These are phyloP conservation scores for Spisula solida DNA, from an alignment of 2,888 invertebrate species.

Conservation along the genomic window DNA sequence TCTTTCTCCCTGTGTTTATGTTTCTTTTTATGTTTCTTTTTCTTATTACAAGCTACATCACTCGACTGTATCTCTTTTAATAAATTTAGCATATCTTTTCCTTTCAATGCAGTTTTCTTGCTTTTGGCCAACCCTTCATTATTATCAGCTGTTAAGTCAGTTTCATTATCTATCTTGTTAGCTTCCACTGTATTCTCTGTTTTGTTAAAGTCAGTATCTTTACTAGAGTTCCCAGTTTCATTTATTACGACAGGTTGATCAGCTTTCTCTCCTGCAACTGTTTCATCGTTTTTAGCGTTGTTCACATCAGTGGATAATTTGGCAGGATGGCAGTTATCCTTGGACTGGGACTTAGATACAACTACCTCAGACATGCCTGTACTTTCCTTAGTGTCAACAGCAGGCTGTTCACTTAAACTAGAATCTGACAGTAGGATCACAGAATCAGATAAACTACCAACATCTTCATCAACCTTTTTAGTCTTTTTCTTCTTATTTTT, in stretches of 20 bases:
- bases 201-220: neutral
- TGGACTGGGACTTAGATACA: neutral
- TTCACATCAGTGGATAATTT: neutral
- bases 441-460: slow-evolving; percentile 28
- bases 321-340: neutral
- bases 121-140: slow-evolving; percentile 7
- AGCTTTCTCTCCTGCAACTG: neutral
- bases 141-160: neutral
- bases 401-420: slow-evolving; percentile 18
- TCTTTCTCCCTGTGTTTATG: slow-evolving; percentile 52
- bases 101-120: slow-evolving; percentile 63
- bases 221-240: neutral
- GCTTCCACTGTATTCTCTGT: neutral
- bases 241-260: neutral
- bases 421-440: slow-evolving; percentile 51
- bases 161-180: neutral
- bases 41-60: slow-evolving; percentile 44
- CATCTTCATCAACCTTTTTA: neutral
- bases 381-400: slow-evolving; percentile 7
- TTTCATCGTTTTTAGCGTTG: neutral
- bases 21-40: slow-evolving; percentile 58
- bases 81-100: slow-evolving; percentile 66
- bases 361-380: neutral
- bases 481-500: slow-evolving; percentile 16
- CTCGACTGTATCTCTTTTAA: slow-evolving; percentile 62